Percentiles rank a stretch among this genome's conserved stretches.
Evolutionary conservation across 2,113 vertebrate species (phyloP).

Genomic region (Pomatorhinus ruficollis): DNA sequence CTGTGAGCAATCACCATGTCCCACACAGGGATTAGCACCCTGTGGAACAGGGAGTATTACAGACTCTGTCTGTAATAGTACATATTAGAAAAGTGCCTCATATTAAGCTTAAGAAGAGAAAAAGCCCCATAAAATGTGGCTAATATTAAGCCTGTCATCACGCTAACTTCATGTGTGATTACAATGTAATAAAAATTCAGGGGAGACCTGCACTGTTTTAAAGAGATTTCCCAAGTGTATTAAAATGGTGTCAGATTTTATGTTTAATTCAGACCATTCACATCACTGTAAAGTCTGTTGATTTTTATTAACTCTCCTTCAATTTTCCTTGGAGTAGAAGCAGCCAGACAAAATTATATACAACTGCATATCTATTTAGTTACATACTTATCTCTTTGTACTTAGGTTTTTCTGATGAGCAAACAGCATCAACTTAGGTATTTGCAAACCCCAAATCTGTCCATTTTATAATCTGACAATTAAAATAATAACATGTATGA

Average conservation of each 20-base stretch:
- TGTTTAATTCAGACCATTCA: not conserved
- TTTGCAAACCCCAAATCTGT: not conserved
- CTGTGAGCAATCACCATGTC: not conserved
- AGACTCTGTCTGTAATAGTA: not conserved
- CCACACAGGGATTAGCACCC: conserved; percentile 2
- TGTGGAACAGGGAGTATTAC: not conserved
- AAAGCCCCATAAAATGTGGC: not conserved
- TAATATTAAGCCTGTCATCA: not conserved
- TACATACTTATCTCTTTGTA: not conserved
- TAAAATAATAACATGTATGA: not conserved
- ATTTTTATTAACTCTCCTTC: not conserved
- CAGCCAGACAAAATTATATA: not conserved
- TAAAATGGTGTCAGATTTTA: not conserved
- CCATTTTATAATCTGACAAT: not conserved
- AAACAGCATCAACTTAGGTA: not conserved
- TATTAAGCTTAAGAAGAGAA: not conserved
- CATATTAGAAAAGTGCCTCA: not conserved
- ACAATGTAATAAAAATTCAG: not conserved
- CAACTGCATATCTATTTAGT: not conserved
- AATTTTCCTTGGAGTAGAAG: not conserved
- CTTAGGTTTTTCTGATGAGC: not conserved
- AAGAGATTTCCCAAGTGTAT: not conserved
- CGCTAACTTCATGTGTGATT: not conserved
- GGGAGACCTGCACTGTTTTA: not conserved
- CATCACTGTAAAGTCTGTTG: not conserved